These are phyloP conservation scores for Diploscapter pachys DNA, from an alignment of 1,140 invertebrate genomes.

Conservation along the genomic window DNA sequence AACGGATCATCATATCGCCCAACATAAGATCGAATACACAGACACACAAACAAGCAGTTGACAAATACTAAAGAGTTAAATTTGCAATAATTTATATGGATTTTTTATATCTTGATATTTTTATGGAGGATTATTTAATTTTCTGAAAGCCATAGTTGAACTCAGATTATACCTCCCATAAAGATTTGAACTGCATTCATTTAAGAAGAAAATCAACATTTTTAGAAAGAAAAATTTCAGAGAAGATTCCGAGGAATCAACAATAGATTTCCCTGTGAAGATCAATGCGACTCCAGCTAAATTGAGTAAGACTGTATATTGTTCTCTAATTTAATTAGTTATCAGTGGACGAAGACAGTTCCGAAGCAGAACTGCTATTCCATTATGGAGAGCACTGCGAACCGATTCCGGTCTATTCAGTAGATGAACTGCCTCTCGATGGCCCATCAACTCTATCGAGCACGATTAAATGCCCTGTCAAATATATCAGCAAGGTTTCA, in stretches of 20 bases:
- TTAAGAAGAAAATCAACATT: too few species aligned
- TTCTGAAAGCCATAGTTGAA: too few species aligned
- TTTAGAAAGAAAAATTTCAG: neutral
- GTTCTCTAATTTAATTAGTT: constrained; percentile 10
- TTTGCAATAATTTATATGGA: too few species aligned
- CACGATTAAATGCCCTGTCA: constrained; percentile 37
- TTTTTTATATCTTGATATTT: too few species aligned
- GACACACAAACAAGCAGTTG: too few species aligned
- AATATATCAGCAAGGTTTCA: constrained; percentile 36
- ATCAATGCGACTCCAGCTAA: constrained; percentile 23
- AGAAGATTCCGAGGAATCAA: constrained; percentile 31
- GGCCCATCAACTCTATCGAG: constrained; percentile 28
- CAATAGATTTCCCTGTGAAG: constrained; percentile 25
- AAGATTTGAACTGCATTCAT: too few species aligned
- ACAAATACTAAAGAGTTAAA: too few species aligned
- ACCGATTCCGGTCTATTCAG: constrained; percentile 32
- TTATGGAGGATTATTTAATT: too few species aligned
- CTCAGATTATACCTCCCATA: too few species aligned
- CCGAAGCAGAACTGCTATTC: constrained; percentile 33
- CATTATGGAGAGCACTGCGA: constrained; percentile 26
- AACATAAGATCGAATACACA: too few species aligned
- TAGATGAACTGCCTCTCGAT: constrained; percentile 30
- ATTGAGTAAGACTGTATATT: constrained; percentile 11
- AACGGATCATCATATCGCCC: too few species aligned
- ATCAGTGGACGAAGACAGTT: constrained; percentile 12